Evolutionary conservation across 1,140 invertebrate species (phyloP), one percentile per base, ranked within the genome.

Genomic region (Cepaea nemoralis): DNA sequence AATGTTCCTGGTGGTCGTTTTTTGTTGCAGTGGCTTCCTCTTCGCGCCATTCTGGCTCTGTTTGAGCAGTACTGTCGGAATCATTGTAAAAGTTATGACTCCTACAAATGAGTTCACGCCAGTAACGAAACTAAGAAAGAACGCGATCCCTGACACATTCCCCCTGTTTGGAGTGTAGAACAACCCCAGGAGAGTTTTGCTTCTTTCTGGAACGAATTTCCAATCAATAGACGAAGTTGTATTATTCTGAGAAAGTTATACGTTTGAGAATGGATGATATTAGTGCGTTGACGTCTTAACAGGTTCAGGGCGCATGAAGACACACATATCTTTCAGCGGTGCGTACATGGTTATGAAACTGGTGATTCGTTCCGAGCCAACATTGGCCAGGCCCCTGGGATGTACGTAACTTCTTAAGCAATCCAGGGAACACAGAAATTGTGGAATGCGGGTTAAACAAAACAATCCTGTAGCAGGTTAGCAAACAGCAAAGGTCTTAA

Each of bases 141-240:
- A 27, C 12, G 31, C 12, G 27, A 10, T 14, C 63, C 27, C 8
- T 27, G 10, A 10, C 63, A 14, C 12, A n/a, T 8, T 14, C 6
- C 24, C 12, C 27, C 10, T 6, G 8, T 12, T 66, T 66, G 24
- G 31, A 12, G 8, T 66, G 12, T n/a, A n/a, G n/a, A n/a, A n/a
- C n/a, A n/a, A n/a, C n/a, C n/a, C n/a, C n/a, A n/a, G n/a, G n/a
- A n/a, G n/a, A n/a, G n/a, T n/a, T n/a, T n/a, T n/a, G n/a, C n/a
- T n/a, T n/a, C n/a, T n/a, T n/a, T n/a, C n/a, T n/a, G n/a, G 63
- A n/a, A 14, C 12, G 63, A 66, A 66, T 66, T 66, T 66, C 63
- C 63, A 66, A n/a, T 66, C 63, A 6, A 66, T 8, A n/a, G 12
- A 66, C 24, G 63, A 66, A n/a, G 63, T 27, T n/a, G 31, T n/a